Evolutionary conservation across 2,113 vertebrate species (phyloP), one percentile per base, ranked within the genome.

Genomic region (Lampris megalopsis): DNA sequence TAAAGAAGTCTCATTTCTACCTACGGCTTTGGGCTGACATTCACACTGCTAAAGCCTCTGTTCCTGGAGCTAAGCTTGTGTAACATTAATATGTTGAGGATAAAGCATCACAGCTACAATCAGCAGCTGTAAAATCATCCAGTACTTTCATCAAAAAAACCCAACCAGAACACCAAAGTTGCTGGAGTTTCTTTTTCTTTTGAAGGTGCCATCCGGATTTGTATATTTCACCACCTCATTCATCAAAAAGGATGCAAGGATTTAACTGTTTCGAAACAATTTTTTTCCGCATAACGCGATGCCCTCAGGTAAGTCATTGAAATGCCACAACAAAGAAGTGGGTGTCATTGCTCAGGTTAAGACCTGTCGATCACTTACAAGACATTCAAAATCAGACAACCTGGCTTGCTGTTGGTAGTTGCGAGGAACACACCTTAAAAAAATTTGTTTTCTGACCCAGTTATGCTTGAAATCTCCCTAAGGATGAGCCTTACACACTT

Each of bases 391-490:
- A 83, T 60, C 58, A 58, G 43, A 73, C 36, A 38, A 77, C 62
- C 73, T 64, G 65, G 41, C 56, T 80, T 42, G 8, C 73, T 74
- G 61, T 52, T 61, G 11, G 35, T 35, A 36, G 37, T 58, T 36
- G 8, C 37, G 24, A 13, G 7, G 37, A 37, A 58, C 7, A 58
- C 35, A 24, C 5, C 5, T 36, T 58, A 13, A 5, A 54, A 54
- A 54, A 3, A 36, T 36, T 8, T 7, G 9, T 45, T 90, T 88
- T 91, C 84, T 52, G 7, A 83, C 62, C 65, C 84, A 84, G 88
- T 91, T 90, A 57, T 85, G 76, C 85, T 88, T 54, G 57, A 79
- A 86, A 90, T 81, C 80, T 71, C 89, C 81, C 72, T 66, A 58
- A 71, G 84, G 83, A 88, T 64, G 76, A 90, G 80, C 63, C 65